phyloP scores from a whole-genome alignment of 2,113 vertebrate species.

The Apodemus sylvaticus region DNA sequence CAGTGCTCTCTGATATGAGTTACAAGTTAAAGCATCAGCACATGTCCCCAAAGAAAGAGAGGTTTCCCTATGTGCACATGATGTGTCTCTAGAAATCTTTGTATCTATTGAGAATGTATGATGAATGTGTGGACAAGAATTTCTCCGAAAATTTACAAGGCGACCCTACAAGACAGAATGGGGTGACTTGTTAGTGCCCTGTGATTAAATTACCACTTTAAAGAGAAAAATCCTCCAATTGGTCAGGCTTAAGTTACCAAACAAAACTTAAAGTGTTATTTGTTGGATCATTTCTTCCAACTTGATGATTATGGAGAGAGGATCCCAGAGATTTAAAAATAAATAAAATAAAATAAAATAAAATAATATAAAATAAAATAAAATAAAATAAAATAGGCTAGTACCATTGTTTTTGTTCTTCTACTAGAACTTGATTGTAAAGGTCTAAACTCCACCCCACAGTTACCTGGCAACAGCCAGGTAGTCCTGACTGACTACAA shows the following conservation, averaged over 20 bases:
- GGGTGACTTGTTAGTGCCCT: not conserved
- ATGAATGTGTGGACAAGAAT: not conserved
- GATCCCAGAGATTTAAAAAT: not conserved
- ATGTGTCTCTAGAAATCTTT: not conserved
- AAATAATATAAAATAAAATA: too few relatives aligned
- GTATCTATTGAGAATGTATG: not conserved
- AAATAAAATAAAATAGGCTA: too few relatives aligned
- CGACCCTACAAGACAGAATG: not conserved
- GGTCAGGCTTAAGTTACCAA: not conserved
- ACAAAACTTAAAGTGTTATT: not conserved
- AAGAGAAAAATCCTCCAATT: not conserved
- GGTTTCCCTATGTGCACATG: not conserved
- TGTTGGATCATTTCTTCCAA: not conserved
- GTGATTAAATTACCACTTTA: not conserved
- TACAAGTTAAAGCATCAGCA: not conserved
- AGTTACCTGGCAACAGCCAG: too few relatives aligned
- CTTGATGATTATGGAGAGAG: not conserved
- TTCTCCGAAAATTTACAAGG: not conserved
- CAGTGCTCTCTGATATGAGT: not conserved
- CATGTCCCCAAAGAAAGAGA: not conserved
- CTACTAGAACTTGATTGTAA: not conserved
- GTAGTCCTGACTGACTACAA: too few relatives aligned
- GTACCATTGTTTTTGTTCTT: not conserved
- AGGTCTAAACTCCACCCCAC: too few relatives aligned
- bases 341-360: too few relatives aligned